Conservation (phyloP, 2,113 vertebrate species). For the Notechis scutatus region DNA sequence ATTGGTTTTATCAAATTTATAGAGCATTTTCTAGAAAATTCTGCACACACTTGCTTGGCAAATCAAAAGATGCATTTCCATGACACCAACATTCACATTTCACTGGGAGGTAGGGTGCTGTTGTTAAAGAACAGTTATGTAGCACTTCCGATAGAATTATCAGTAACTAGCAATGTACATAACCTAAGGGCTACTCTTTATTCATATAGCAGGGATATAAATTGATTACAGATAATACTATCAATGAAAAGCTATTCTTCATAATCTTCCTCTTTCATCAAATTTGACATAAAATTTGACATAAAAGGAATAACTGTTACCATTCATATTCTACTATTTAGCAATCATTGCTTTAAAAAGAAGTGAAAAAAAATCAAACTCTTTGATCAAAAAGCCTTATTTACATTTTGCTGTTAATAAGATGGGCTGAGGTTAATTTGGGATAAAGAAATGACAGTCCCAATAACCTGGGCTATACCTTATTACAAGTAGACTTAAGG, state of each 20-base stretch:
- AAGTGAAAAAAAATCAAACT: neutral
- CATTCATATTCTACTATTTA: neutral
- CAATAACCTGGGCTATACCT: neutral
- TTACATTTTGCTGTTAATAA: neutral
- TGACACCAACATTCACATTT: neutral
- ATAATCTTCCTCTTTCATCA: neutral
- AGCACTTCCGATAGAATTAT: neutral
- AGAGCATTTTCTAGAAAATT: constrained; percentile 29
- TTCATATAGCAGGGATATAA: neutral
- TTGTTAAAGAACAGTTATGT: neutral
- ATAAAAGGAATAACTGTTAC: neutral
- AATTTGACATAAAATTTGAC: neutral
- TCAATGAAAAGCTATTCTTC: neutral
- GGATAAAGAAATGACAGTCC: neutral
- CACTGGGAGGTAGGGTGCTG: neutral
- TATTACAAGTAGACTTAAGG: neutral
- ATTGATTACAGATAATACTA: neutral
- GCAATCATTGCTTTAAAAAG: neutral
- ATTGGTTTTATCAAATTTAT: constrained; percentile 2
- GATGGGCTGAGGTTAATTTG: neutral
- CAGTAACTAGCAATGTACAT: neutral
- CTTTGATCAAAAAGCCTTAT: neutral
- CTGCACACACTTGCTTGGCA: constrained; percentile 16
- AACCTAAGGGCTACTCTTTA: neutral
- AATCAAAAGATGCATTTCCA: neutral